phyloP scores from a whole-genome alignment of 2,888 invertebrate species.

The Papilio gigon region DNA sequence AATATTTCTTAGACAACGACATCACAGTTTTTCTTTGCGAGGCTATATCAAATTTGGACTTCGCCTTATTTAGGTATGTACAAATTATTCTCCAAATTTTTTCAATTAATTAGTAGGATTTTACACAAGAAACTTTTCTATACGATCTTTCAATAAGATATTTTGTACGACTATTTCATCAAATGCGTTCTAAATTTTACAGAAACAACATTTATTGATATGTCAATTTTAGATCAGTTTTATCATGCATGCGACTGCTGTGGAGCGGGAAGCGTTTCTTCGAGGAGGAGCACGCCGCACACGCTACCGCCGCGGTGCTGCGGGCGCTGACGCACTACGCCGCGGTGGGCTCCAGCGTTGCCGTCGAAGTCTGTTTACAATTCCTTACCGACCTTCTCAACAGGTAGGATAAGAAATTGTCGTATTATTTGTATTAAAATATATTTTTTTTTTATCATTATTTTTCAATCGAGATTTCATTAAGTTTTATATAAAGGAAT shows the following conservation, averaged over 20 bases:
- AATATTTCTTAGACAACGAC: constrained; percentile 73
- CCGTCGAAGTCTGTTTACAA: constrained; percentile 67
- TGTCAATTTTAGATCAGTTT: constrained; percentile 60
- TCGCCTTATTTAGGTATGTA: constrained; percentile 67
- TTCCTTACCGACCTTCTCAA: constrained; percentile 72
- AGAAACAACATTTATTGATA: neutral
- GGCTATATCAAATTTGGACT: constrained; percentile 74
- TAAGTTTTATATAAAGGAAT: no score
- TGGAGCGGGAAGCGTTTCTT: constrained; percentile 68
- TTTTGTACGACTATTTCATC: no score
- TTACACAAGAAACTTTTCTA: constrained; percentile 1
- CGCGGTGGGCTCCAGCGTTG: constrained; percentile 56
- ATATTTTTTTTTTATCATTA: no score
- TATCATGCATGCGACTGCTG: constrained; percentile 63
- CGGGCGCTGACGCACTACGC: constrained; percentile 68
- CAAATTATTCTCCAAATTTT: neutral
- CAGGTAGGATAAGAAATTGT: constrained; percentile 56
- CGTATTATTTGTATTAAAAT: no score
- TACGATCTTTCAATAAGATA: neutral
- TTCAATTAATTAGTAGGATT: no score
- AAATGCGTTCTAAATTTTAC: neutral
- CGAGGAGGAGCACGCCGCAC: constrained; percentile 67
- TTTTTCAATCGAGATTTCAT: no score
- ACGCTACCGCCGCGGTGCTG: constrained; percentile 64
- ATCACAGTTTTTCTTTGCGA: constrained; percentile 75